phyloP scores from a whole-genome alignment of 2,113 vertebrate species.

The Theristicus caerulescens region DNA sequence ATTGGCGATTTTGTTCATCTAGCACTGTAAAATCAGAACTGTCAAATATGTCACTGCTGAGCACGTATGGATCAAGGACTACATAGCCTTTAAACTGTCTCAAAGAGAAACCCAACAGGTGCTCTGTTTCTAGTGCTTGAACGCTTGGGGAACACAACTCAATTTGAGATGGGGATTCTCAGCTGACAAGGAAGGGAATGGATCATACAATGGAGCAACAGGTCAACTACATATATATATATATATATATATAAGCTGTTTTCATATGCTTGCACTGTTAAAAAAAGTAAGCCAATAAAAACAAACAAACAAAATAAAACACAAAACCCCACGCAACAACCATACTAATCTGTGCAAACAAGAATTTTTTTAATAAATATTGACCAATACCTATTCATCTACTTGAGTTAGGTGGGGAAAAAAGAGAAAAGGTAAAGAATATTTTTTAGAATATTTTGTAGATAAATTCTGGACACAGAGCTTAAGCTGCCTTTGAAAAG shows the following conservation, averaged over 20 bases:
- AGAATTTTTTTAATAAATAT: neutral
- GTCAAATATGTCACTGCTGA: neutral
- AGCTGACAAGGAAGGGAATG: neutral
- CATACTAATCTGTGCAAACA: neutral
- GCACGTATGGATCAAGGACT: neutral
- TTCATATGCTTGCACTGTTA: neutral
- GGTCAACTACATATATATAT: neutral
- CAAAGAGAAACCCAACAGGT: neutral
- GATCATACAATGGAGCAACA: neutral
- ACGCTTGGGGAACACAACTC: neutral
- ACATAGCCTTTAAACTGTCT: neutral
- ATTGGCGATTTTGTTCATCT: neutral
- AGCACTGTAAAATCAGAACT: neutral
- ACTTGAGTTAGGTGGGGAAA: neutral
- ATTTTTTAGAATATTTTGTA: neutral
- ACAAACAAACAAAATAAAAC: neutral
- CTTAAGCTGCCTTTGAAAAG: neutral
- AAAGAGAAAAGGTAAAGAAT: neutral
- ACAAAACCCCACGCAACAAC: neutral
- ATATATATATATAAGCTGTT: neutral
- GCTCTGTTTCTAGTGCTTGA: neutral
- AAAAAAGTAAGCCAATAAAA: neutral
- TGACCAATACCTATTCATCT: neutral
- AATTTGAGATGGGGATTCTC: neutral
- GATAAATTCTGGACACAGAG: neutral